These are phyloP conservation scores for Mareca strepera DNA, from an alignment of 2,797 vertebrate species.

Conservation along the genomic window DNA sequence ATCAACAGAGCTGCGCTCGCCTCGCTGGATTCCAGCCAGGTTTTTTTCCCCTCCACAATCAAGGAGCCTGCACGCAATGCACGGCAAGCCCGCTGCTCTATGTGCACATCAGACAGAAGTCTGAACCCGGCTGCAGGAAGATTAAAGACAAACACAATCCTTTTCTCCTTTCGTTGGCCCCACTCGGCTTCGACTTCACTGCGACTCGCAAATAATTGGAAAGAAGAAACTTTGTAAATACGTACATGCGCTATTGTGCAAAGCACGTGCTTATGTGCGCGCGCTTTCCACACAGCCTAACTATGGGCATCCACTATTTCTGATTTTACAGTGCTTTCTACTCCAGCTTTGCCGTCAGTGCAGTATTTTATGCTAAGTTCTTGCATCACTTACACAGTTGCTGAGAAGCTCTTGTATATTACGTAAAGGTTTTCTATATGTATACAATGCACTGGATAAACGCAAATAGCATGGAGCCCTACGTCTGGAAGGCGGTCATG, in stretches of 20 bases:
- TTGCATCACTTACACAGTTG: neutral
- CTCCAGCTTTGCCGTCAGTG: neutral
- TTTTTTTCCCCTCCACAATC: constrained; percentile 80
- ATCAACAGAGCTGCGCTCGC: constrained; percentile 90
- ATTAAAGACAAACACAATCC: constrained; percentile 82
- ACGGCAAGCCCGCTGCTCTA: constrained; percentile 76
- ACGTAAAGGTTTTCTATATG: neutral
- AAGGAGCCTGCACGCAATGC: constrained; percentile 81
- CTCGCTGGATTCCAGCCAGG: constrained; percentile 87
- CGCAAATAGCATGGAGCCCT: neutral
- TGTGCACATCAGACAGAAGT: constrained; percentile 79
- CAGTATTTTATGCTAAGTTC: constrained; percentile 17
- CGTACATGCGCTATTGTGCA: neutral
- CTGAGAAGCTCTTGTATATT: neutral
- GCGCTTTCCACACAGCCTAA: neutral
- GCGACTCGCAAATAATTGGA: constrained; percentile 36
- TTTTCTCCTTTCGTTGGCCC: constrained; percentile 72
- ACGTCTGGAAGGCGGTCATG: neutral
- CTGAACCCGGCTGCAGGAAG: constrained; percentile 78
- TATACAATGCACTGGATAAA: neutral
- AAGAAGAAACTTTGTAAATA: constrained; percentile 29
- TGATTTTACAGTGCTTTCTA: neutral
- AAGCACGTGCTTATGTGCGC: neutral
- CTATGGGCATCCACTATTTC: neutral
- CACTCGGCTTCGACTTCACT: constrained; percentile 70